phyloP scores from a whole-genome alignment of 2,797 vertebrate genomes.

The Helarctos malayanus region DNA sequence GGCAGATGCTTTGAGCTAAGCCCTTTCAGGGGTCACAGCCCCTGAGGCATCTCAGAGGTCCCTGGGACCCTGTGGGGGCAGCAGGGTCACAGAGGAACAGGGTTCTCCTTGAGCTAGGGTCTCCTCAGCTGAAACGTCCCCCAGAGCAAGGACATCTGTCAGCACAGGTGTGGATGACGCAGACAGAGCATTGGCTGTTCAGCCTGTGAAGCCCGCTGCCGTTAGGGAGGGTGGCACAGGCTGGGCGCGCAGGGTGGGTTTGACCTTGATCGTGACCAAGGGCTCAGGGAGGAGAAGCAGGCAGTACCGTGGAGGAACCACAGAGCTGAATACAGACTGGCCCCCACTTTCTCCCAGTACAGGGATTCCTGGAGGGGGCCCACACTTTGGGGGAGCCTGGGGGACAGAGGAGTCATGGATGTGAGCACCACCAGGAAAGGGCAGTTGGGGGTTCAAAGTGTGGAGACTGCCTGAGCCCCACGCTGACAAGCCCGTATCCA shows the following conservation, averaged over 20 bases:
- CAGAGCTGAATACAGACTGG: neutral
- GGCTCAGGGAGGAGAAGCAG: neutral
- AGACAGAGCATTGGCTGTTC: neutral
- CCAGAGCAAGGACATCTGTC: too few species aligned
- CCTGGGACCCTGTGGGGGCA: neutral
- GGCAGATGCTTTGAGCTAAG: neutral
- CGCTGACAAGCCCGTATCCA: neutral
- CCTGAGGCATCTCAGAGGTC: neutral
- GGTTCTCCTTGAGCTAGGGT: neutral
- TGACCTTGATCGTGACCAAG: neutral
- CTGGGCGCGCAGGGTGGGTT: fast-evolving
- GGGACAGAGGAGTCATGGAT: neutral
- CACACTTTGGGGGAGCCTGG: neutral
- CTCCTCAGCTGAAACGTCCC: neutral
- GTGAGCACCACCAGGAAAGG: neutral
- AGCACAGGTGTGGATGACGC: neutral
- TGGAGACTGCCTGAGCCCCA: neutral
- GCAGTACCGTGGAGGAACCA: neutral
- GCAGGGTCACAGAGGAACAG: neutral
- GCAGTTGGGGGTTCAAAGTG: neutral
- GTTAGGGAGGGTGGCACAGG: neutral
- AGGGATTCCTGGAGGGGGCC: neutral
- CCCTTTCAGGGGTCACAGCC: neutral
- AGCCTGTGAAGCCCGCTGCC: neutral
- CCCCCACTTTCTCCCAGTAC: neutral